Percentiles rank a stretch among this genome's conserved stretches.
phyloP scores from a whole-genome alignment of 2,113 vertebrate species.

The Hippocampus abdominalis region DNA sequence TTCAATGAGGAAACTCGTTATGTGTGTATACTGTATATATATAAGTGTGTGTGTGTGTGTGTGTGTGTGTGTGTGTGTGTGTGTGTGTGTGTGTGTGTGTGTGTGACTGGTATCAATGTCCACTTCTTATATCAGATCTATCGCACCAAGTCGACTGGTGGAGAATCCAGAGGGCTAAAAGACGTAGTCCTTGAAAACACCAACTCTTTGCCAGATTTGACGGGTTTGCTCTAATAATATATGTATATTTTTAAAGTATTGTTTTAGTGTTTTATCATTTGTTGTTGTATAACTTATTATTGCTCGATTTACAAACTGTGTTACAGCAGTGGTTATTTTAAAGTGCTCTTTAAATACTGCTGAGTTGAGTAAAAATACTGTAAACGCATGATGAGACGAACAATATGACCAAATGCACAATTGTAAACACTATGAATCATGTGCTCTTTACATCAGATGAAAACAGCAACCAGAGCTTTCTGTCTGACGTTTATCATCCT shows the following conservation, averaged over 20 bases:
- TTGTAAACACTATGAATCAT: background rate
- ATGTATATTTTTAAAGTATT: too few species aligned
- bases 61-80: background rate
- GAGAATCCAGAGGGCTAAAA: slow-evolving; percentile 77
- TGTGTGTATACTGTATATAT: background rate
- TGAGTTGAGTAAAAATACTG: background rate
- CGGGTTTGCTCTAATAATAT: slow-evolving; percentile 59
- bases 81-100: background rate
- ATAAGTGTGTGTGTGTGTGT: background rate
- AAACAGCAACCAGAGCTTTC: slow-evolving; percentile 96
- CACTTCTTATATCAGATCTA: slow-evolving; percentile 79
- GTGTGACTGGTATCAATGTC: background rate
- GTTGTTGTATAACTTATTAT: too few species aligned
- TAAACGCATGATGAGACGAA: background rate
- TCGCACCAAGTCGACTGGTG: slow-evolving; percentile 80
- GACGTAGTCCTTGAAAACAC: slow-evolving; percentile 83
- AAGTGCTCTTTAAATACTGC: too few species aligned
- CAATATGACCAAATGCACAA: background rate
- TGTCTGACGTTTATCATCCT: slow-evolving; percentile 88
- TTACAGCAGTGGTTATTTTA: too few species aligned
- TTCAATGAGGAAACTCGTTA: background rate
- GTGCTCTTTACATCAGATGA: slow-evolving; percentile 79
- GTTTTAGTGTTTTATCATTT: too few species aligned
- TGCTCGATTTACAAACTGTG: too few species aligned
- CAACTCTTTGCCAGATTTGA: slow-evolving; percentile 89